Percentiles rank a stretch among this genome's conserved stretches.
Conservation (phyloP, 2,797 vertebrate species). For the Glossophaga mutica region DNA sequence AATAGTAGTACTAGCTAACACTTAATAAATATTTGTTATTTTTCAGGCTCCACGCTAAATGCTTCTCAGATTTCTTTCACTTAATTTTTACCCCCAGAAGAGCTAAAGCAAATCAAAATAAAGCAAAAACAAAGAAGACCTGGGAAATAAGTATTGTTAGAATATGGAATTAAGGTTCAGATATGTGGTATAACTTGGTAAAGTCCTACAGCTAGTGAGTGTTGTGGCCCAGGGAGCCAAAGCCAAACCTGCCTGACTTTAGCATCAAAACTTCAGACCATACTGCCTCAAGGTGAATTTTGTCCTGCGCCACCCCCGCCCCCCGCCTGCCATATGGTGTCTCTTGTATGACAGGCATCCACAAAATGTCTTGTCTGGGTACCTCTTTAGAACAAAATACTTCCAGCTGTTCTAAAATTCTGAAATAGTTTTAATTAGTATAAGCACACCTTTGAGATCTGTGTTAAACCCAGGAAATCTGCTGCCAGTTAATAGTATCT, state of each 20-base stretch:
- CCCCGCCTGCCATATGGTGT: background rate
- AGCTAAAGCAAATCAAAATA: background rate
- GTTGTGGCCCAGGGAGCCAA: background rate
- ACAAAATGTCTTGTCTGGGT: background rate
- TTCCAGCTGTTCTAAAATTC: background rate
- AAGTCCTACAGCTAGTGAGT: background rate
- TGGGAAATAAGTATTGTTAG: background rate
- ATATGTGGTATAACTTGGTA: background rate
- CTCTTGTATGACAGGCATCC: background rate
- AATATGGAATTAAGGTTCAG: background rate
- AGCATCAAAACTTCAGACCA: background rate
- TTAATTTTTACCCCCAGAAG: background rate
- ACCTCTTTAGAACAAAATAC: conserved; percentile 27
- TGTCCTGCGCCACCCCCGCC: background rate
- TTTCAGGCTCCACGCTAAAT: background rate
- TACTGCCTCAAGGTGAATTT: background rate
- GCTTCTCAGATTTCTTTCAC: background rate
- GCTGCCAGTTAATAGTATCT: background rate
- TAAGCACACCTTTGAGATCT: background rate
- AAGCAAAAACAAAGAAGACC: background rate
- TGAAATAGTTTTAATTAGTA: background rate
- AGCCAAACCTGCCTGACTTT: background rate
- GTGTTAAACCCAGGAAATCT: background rate
- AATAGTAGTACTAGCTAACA: background rate
- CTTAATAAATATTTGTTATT: background rate